Percentiles rank a stretch among this genome's conserved stretches.
Conservation (phyloP, 2,888 invertebrate genomes). For the Drosophila macrospina region DNA sequence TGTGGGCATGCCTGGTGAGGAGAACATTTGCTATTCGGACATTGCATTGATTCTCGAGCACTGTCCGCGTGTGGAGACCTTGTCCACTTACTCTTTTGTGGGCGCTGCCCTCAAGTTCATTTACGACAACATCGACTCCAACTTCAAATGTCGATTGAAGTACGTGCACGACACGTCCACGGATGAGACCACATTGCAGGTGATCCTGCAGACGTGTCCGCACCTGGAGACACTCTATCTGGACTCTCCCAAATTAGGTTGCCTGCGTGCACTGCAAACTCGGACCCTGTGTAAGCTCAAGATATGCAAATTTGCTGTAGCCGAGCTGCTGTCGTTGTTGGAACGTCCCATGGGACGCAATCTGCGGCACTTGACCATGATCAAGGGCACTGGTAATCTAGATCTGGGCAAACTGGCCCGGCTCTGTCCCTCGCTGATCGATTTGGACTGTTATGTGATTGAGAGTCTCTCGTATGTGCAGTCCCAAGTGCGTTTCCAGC, state of each 20-base stretch:
- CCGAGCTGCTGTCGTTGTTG: constrained; percentile 87
- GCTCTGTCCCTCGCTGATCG: constrained; percentile 87
- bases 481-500: constrained; percentile 87
- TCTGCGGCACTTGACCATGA: constrained; percentile 87
- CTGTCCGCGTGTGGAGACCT: constrained; percentile 88
- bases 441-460: constrained; percentile 89
- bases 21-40: constrained; percentile 89
- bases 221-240: constrained; percentile 88
- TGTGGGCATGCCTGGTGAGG: constrained; percentile 90
- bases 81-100: constrained; percentile 89
- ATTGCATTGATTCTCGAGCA: constrained; percentile 88
- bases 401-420: constrained; percentile 88
- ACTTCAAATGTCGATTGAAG: constrained; percentile 88
- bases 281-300: constrained; percentile 87
- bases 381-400: constrained; percentile 87
- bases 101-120: constrained; percentile 88
- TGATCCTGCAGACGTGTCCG: constrained; percentile 88
- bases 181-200: constrained; percentile 87
- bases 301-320: constrained; percentile 88
- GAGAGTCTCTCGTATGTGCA: constrained; percentile 87
- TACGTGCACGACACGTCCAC: constrained; percentile 89
- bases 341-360: constrained; percentile 86
- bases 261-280: constrained; percentile 66
- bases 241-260: constrained; percentile 87
- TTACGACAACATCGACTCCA: constrained; percentile 86